A percentile compares a stretch with the other conserved stretches of the same genome.
These are phyloP conservation scores for Xiphophorus maculatus DNA, from an alignment of 2,113 vertebrate species.

Conservation along the genomic window DNA sequence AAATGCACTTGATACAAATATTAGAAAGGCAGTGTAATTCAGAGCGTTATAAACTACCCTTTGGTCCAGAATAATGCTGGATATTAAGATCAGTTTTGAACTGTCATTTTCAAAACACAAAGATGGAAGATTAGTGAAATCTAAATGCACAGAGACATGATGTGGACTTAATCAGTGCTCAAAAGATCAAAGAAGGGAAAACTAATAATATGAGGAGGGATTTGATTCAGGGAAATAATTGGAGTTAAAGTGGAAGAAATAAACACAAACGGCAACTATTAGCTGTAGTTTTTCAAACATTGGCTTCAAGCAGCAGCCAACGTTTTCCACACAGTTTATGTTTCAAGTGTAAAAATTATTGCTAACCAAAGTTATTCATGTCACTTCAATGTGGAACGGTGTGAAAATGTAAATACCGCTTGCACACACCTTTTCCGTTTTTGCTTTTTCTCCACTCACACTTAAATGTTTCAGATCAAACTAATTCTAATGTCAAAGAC, in stretches of 20 bases:
- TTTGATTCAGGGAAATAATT: background rate
- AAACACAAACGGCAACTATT: background rate
- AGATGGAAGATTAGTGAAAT: conserved; percentile 10
- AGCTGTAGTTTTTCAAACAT: background rate
- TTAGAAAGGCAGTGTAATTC: conserved; percentile 21
- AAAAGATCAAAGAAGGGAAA: conserved; percentile 12
- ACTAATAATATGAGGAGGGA: background rate
- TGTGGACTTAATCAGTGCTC: conserved; percentile 1
- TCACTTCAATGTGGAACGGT: no score
- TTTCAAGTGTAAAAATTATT: background rate
- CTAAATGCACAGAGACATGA: background rate
- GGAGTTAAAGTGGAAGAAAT: background rate
- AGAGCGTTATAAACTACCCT: conserved; percentile 4
- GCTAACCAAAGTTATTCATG: background rate
- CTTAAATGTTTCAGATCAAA: no score
- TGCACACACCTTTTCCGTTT: no score
- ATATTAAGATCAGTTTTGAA: conserved; percentile 2
- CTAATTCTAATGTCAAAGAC: no score
- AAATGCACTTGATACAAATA: conserved; percentile 35
- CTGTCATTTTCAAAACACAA: background rate
- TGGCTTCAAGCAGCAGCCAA: no score
- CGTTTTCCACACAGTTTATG: no score
- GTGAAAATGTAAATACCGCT: background rate
- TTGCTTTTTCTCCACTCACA: no score
- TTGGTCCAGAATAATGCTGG: background rate